Evolutionary conservation across 2,888 invertebrate species (phyloP).

Genomic region (Athalia rosae): DNA sequence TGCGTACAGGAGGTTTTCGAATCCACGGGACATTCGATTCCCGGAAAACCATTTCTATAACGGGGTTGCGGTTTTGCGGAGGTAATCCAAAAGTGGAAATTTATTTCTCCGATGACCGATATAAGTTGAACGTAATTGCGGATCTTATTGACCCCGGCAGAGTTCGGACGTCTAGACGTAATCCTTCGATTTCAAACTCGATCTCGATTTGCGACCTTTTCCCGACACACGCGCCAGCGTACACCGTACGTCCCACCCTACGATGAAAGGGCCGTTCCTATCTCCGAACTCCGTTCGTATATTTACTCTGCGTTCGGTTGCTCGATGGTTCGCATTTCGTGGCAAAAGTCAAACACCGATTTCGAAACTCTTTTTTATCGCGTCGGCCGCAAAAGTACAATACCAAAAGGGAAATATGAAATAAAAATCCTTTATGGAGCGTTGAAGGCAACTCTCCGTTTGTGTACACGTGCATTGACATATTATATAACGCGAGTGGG

Average conservation of each 20-base stretch:
- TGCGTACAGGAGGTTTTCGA: slow-evolving; percentile 4
- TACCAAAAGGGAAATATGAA: not conserved
- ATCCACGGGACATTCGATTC: not conserved
- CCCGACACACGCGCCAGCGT: too few relatives aligned
- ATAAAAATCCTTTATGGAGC: not conserved
- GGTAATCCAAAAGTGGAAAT: too few relatives aligned
- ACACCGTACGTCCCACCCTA: too few relatives aligned
- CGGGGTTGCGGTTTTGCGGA: too few relatives aligned
- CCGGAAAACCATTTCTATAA: not conserved
- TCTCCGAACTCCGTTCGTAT: not conserved
- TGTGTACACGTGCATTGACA: slow-evolving; percentile 25
- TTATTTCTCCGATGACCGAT: too few relatives aligned
- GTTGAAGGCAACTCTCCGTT: slow-evolving; percentile 9
- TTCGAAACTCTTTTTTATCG: slow-evolving; percentile 1
- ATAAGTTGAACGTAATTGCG: too few relatives aligned
- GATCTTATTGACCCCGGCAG: too few relatives aligned
- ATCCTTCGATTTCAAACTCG: not conserved
- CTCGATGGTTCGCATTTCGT: slow-evolving; percentile 32
- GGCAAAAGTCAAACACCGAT: slow-evolving; percentile 28
- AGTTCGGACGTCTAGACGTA: not conserved
- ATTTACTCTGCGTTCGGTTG: slow-evolving; percentile 11
- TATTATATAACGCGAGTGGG: slow-evolving; percentile 26
- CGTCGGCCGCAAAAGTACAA: not conserved
- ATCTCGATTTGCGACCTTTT: too few relatives aligned
- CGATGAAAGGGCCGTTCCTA: not conserved